phyloP scores from a whole-genome alignment of 2,797 vertebrate genomes.

The Hipposideros larvatus region DNA sequence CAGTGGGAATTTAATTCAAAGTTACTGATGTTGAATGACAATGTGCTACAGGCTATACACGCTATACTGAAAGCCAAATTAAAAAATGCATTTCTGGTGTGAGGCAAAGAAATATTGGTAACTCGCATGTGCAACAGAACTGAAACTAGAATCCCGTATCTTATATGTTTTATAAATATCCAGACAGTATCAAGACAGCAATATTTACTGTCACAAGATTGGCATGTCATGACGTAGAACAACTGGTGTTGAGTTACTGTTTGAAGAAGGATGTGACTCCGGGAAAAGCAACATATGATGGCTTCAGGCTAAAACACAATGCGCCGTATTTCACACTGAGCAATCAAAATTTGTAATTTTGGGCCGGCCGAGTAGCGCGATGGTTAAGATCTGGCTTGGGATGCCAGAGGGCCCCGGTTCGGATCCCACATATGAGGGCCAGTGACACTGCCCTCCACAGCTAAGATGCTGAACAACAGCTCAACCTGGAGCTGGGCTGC shows the following conservation, averaged over 20 bases:
- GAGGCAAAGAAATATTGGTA: neutral
- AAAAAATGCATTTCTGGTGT: constrained; percentile 29
- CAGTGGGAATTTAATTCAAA: constrained; percentile 39
- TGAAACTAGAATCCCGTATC: neutral
- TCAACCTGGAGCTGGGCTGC: no score
- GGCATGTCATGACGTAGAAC: neutral
- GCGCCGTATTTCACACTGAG: neutral
- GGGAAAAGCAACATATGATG: neutral
- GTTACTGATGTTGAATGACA: constrained; percentile 2
- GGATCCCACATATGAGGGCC: no score
- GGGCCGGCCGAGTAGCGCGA: no score
- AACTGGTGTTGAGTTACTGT: neutral
- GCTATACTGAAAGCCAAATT: neutral
- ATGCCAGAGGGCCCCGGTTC: no score
- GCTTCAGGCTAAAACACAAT: neutral
- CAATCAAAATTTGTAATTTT: neutral
- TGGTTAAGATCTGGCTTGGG: no score
- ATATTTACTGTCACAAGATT: neutral
- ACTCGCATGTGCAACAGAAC: neutral
- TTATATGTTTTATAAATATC: neutral
- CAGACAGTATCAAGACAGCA: neutral
- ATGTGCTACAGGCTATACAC: neutral
- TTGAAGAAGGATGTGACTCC: neutral
- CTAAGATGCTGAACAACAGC: no score
- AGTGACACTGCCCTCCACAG: no score